Conservation (phyloP, 35 echinoderm and acorn worm genomes). For the Eucidaris tribuloides region DNA sequence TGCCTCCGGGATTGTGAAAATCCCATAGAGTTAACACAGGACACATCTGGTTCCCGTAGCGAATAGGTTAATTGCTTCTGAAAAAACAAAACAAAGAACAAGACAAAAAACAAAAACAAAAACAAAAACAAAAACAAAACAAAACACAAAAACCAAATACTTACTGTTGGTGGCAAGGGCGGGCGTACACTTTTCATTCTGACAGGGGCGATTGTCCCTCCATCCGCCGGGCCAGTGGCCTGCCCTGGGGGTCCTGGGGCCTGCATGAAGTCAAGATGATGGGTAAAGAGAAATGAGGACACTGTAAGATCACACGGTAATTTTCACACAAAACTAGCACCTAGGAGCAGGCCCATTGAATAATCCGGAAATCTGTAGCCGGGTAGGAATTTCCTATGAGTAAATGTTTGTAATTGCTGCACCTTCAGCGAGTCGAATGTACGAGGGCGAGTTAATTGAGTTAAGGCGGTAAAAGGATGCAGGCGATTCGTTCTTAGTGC, state of each 20-base stretch:
- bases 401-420: background rate
- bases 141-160: no score
- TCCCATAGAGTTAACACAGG: no score
- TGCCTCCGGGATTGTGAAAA: no score
- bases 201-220: background rate
- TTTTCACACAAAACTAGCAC: background rate
- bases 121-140: no score
- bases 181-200: slow-evolving; percentile 17
- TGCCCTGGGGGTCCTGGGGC: background rate
- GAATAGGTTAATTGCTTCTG: no score
- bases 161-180: background rate
- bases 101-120: no score
- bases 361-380: slow-evolving; percentile 6
- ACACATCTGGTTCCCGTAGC: no score
- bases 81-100: no score
- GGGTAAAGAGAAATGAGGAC: background rate
- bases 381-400: slow-evolving; percentile 16
- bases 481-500: background rate
- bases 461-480: background rate
- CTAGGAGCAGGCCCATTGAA: background rate
- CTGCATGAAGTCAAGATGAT: background rate
- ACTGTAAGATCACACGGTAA: background rate
- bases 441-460: background rate
- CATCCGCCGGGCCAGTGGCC: background rate
- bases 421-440: background rate